A percentile compares a stretch with the other conserved stretches of the same genome.
These are phyloP conservation scores for Teinopalpus imperialis DNA, from an alignment of 2,888 invertebrate genomes.

Conservation along the genomic window DNA sequence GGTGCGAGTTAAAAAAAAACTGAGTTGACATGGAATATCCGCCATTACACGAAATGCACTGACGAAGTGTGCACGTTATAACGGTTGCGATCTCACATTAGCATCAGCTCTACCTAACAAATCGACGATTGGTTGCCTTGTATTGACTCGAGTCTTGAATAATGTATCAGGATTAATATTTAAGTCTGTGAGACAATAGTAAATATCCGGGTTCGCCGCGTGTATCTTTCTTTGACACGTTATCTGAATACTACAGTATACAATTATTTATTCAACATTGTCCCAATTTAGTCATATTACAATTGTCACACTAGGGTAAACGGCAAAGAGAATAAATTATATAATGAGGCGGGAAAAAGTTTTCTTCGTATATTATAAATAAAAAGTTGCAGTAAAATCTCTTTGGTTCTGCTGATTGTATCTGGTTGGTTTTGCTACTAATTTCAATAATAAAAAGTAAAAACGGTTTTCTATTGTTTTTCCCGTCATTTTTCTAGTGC, in stretches of 20 bases:
- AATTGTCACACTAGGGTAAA: neutral
- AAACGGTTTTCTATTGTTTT: no score
- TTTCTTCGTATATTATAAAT: no score
- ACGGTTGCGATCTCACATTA: slow-evolving; percentile 8
- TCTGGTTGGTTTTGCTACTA: no score
- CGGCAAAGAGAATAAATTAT: no score
- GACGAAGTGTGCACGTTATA: neutral
- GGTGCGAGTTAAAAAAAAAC: slow-evolving; percentile 10
- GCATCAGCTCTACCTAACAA: slow-evolving; percentile 8
- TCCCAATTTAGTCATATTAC: slow-evolving; percentile 8
- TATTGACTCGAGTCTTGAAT: slow-evolving; percentile 12
- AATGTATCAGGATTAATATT: slow-evolving; percentile 21
- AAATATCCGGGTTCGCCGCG: slow-evolving; percentile 19
- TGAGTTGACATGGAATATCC: slow-evolving; percentile 13
- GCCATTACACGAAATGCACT: slow-evolving; percentile 8
- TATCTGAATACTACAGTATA: slow-evolving; percentile 16
- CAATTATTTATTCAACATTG: slow-evolving; percentile 18
- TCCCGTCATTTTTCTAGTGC: no score
- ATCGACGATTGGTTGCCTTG: slow-evolving; percentile 12
- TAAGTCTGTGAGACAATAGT: slow-evolving; percentile 13
- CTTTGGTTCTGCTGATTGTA: no score
- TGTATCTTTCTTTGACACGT: slow-evolving; percentile 13
- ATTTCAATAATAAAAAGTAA: no score
- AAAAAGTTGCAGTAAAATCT: no score
- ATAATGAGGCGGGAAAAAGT: no score